Percentiles rank a stretch among this genome's conserved stretches.
phyloP scores from a whole-genome alignment of 2,888 invertebrate species.

The Cerastis rubricosa region DNA sequence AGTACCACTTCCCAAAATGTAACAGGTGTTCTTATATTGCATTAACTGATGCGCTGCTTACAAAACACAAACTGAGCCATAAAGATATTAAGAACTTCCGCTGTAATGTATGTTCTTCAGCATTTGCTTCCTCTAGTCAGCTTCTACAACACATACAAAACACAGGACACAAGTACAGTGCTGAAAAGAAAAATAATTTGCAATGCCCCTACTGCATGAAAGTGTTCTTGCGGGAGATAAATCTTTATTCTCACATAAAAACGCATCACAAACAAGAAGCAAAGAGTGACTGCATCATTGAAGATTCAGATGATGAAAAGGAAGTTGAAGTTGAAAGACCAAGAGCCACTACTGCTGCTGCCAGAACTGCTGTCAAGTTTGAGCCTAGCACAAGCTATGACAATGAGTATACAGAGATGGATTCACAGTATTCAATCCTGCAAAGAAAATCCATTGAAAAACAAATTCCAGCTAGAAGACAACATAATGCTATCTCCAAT shows the following conservation, averaged over 20 bases:
- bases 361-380: conserved; percentile 71
- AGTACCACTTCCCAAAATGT: conserved; percentile 95
- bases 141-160: conserved; percentile 90
- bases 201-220: conserved; percentile 95
- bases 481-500: conserved; percentile 66
- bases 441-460: conserved; percentile 87
- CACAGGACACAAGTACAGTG: conserved; percentile 89
- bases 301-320: conserved; percentile 89
- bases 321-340: conserved; percentile 26
- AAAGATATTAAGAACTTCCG: conserved; percentile 85
- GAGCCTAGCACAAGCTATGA: conserved; percentile 79
- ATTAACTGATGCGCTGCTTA: conserved; percentile 93
- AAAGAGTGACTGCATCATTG: conserved; percentile 92
- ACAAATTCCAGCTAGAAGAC: conserved; percentile 85
- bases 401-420: conserved; percentile 79
- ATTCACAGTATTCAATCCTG: conserved; percentile 81
- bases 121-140: conserved; percentile 84
- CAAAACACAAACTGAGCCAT: conserved; percentile 93
- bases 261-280: conserved; percentile 92
- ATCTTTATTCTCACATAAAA: conserved; percentile 93
- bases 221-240: conserved; percentile 92
- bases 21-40: conserved; percentile 94
- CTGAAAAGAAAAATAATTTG: conserved; percentile 85
- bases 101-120: conserved; percentile 90
- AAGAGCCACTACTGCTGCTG: conserved; percentile 37